Evolutionary conservation across 2,888 invertebrate species (phyloP).

Genomic region (Neoscelio sp.): DNA sequence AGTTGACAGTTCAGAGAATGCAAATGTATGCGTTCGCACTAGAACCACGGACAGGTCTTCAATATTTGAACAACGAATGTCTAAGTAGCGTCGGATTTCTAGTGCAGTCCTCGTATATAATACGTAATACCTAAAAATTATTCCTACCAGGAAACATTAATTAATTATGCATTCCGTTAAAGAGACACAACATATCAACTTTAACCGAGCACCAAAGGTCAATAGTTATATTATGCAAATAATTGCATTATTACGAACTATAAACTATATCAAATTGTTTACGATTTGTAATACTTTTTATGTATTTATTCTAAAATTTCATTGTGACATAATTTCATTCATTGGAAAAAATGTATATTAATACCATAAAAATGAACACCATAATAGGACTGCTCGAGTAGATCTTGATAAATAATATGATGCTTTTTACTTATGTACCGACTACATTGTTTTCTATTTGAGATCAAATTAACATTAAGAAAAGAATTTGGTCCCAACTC

Average conservation of each 20-base stretch:
- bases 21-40: constrained; percentile 65
- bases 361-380: too few species aligned
- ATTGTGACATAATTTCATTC: too few species aligned
- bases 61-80: constrained; percentile 76
- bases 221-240: constrained; percentile 19
- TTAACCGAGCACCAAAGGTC: background rate
- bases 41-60: constrained; percentile 67
- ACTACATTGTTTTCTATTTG: too few species aligned
- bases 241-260: background rate
- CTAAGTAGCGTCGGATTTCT: constrained; percentile 73
- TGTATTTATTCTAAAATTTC: too few species aligned
- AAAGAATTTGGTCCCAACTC: too few species aligned
- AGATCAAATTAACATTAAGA: too few species aligned
- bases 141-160: constrained; percentile 29
- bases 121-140: constrained; percentile 45
- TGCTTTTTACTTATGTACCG: too few species aligned
- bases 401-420: too few species aligned
- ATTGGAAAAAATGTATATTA: too few species aligned
- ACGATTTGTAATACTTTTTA: too few species aligned
- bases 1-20: constrained; percentile 66
- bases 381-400: too few species aligned
- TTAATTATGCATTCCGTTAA: constrained; percentile 24
- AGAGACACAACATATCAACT: constrained; percentile 2
- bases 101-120: constrained; percentile 34
- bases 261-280: constrained; percentile 1